phyloP scores from a whole-genome alignment of 2,888 invertebrate species.

The Nephrotoma appendiculata region DNA sequence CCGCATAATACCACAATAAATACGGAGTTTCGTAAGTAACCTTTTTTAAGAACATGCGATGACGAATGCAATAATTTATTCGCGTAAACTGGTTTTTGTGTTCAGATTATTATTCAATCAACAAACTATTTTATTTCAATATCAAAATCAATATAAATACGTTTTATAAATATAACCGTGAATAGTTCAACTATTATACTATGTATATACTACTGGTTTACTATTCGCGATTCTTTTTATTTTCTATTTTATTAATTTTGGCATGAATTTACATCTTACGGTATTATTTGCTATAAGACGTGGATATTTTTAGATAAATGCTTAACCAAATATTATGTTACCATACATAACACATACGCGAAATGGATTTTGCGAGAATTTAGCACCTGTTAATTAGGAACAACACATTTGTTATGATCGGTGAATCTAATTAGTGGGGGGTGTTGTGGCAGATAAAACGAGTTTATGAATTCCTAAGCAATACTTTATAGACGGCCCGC shows the following conservation, averaged over 20 bases:
- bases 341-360: neutral
- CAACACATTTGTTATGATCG: neutral
- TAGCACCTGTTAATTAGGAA: neutral
- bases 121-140: neutral
- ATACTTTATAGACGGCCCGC: too few species aligned
- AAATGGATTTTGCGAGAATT: neutral
- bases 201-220: neutral
- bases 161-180: neutral
- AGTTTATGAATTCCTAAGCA: too few species aligned
- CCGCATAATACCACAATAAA: neutral
- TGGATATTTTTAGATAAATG: neutral
- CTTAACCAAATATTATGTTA: neutral
- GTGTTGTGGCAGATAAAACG: neutral
- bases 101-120: neutral
- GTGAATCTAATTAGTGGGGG: neutral
- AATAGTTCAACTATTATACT: neutral
- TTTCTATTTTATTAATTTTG: neutral
- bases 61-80: neutral
- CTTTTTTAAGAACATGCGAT: neutral
- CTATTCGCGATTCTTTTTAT: neutral
- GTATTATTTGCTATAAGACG: neutral
- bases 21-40: neutral
- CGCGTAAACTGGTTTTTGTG: neutral
- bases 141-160: neutral
- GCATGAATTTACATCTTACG: neutral